Conservation (phyloP, 2,888 invertebrate species). For the Eustalomyia histrio region DNA sequence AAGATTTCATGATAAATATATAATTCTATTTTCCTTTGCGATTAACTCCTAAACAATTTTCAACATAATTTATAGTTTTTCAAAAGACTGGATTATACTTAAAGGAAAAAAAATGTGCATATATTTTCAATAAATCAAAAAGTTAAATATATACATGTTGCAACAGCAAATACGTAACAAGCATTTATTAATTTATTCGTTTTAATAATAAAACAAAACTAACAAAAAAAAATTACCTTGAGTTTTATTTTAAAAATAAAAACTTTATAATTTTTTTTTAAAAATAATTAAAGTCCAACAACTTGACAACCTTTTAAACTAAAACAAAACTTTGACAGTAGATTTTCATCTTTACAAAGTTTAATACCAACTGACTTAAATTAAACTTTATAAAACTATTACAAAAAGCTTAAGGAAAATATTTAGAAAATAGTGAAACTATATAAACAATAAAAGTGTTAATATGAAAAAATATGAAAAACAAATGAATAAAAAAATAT, state of each 20-base stretch:
- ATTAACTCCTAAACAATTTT: no score
- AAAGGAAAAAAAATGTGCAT: slow-evolving; percentile 17
- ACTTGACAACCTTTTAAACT: neutral
- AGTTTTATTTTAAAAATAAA: neutral
- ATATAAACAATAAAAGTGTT: neutral
- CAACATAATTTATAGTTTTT: no score
- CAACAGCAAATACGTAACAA: slow-evolving; percentile 17
- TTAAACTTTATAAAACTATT: neutral
- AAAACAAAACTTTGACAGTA: slow-evolving; percentile 11
- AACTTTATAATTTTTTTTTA: neutral
- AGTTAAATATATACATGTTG: slow-evolving; percentile 4
- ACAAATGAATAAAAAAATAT: no score
- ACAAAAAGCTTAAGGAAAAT: neutral
- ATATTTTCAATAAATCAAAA: slow-evolving; percentile 37
- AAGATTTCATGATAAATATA: no score
- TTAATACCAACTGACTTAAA: neutral
- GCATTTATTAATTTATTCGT: neutral
- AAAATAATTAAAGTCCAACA: slow-evolving; percentile 18
- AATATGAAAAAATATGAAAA: neutral
- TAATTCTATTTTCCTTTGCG: no score
- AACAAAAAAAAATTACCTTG: slow-evolving; percentile 23
- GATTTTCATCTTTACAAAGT: slow-evolving; percentile 14
- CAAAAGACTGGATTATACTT: no score
- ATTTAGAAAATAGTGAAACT: neutral
- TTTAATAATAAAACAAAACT: neutral